These are phyloP conservation scores for Hemaris fuciformis DNA, from an alignment of 2,888 invertebrate species.

Conservation along the genomic window DNA sequence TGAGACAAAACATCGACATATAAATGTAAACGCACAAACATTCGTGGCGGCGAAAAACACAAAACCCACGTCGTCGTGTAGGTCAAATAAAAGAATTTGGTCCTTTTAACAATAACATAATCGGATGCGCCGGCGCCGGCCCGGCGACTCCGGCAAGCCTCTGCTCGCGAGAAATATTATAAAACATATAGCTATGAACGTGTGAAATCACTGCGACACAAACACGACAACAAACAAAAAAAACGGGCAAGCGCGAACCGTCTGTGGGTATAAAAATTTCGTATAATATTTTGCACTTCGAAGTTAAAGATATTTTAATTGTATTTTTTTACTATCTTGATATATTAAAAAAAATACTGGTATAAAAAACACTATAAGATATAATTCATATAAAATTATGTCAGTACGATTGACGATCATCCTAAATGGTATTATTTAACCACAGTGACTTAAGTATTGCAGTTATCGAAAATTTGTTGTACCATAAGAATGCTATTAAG, in stretches of 20 bases:
- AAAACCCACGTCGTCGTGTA: constrained; percentile 61
- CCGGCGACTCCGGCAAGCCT: constrained; percentile 55
- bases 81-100: constrained; percentile 76
- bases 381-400: too few relatives aligned
- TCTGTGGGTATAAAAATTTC: background rate
- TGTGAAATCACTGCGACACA: constrained; percentile 72
- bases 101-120: constrained; percentile 72
- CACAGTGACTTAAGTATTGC: too few relatives aligned
- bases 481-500: too few relatives aligned
- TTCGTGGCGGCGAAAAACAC: constrained; percentile 52
- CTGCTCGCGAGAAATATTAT: constrained; percentile 50
- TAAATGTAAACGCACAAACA: constrained; percentile 6
- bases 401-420: too few relatives aligned
- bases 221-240: constrained; percentile 46
- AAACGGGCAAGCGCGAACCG: constrained; percentile 10
- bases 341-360: too few relatives aligned
- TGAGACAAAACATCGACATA: constrained; percentile 15
- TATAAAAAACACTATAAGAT: too few relatives aligned
- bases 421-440: too few relatives aligned
- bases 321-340: too few relatives aligned
- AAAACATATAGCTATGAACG: constrained; percentile 44
- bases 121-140: constrained; percentile 74
- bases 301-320: too few relatives aligned
- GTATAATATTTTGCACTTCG: background rate
- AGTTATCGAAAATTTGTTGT: too few relatives aligned